phyloP scores from a whole-genome alignment of 1,140 invertebrate species.

The Elymnias hypermnestra region DNA sequence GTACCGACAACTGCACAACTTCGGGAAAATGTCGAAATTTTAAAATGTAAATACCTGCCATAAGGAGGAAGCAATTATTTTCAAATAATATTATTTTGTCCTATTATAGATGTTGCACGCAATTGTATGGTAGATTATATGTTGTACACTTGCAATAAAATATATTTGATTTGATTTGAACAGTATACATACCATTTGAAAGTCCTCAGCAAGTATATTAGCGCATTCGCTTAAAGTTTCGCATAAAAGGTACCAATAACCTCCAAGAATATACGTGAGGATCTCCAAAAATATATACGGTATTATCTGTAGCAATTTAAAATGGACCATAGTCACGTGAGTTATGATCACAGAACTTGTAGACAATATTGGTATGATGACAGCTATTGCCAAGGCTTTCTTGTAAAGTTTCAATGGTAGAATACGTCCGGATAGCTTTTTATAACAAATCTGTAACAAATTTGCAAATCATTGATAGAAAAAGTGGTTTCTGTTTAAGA shows the following conservation, averaged over 20 bases:
- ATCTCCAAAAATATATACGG: constrained; percentile 81
- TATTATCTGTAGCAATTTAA: constrained; percentile 78
- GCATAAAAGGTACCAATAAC: constrained; percentile 80
- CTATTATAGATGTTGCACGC: too few species aligned
- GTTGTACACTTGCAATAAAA: too few species aligned
- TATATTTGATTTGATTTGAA: too few species aligned
- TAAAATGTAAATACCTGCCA: too few species aligned
- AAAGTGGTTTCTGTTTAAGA: too few species aligned
- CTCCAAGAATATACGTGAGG: constrained; percentile 79
- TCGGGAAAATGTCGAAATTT: too few species aligned
- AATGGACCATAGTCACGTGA: constrained; percentile 80
- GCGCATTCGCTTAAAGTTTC: constrained; percentile 78
- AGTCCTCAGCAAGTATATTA: constrained; percentile 78
- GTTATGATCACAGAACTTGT: constrained; percentile 79
- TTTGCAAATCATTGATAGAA: too few species aligned
- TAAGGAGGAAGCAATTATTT: too few species aligned
- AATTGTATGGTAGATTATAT: too few species aligned
- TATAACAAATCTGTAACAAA: constrained; percentile 70
- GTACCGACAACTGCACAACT: too few species aligned
- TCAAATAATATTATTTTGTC: too few species aligned
- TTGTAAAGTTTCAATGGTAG: constrained; percentile 69
- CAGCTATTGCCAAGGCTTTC: constrained; percentile 71
- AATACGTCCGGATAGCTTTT: constrained; percentile 68
- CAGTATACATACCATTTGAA: constrained; percentile 73
- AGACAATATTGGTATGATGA: constrained; percentile 77